Evolutionary conservation across 2,888 invertebrate genomes (phyloP).

Genomic region (Baronia brevicornis): DNA sequence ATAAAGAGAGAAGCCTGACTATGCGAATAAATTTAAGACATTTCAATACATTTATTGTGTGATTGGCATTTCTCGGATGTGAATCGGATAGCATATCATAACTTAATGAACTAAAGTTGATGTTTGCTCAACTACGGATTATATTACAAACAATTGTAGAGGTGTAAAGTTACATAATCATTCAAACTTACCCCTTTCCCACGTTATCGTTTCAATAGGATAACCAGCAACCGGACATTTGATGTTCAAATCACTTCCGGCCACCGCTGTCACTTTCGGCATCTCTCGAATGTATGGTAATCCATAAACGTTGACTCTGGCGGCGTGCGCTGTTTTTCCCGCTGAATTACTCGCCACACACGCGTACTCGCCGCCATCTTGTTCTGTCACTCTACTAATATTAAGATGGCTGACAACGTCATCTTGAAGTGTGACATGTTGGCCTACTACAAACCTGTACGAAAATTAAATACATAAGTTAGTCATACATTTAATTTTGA

Average conservation of each 20-base stretch:
- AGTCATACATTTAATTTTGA: no score
- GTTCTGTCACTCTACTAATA: slow-evolving; percentile 89
- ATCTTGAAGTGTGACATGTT: slow-evolving; percentile 93
- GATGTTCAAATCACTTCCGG: slow-evolving; percentile 87
- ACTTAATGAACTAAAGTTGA: no score
- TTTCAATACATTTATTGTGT: no score
- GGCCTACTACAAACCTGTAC: slow-evolving; percentile 88
- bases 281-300: slow-evolving; percentile 90
- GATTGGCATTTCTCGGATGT: no score
- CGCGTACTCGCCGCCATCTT: slow-evolving; percentile 93
- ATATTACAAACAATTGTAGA: no score
- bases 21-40: no score
- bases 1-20: no score
- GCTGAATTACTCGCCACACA: slow-evolving; percentile 90
- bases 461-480: slow-evolving; percentile 1
- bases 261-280: slow-evolving; percentile 91
- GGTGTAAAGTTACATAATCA: no score
- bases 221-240: slow-evolving; percentile 94
- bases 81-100: no score
- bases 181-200: slow-evolving; percentile 94
- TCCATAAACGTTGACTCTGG: slow-evolving; percentile 91
- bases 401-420: slow-evolving; percentile 95
- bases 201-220: slow-evolving; percentile 89
- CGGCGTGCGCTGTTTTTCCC: slow-evolving; percentile 86
- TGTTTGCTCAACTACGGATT: no score